Percentiles rank a stretch among this genome's conserved stretches.
Evolutionary conservation across 2,113 vertebrate genomes (phyloP).

Genomic region (Lipophrys pholis): DNA sequence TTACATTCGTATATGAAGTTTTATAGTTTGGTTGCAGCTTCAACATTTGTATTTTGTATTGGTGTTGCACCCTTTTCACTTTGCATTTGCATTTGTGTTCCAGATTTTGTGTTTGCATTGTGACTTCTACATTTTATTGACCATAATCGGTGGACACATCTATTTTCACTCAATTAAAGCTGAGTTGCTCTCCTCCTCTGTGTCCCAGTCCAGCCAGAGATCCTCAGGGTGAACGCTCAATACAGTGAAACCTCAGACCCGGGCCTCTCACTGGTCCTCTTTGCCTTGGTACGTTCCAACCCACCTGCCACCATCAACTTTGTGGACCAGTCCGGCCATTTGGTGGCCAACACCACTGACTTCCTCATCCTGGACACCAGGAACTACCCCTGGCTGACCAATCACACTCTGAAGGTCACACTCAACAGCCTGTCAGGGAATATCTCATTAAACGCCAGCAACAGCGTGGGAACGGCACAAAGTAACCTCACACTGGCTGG

Average conservation of each 20-base stretch:
- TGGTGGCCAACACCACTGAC: constrained; percentile 85
- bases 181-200: constrained; percentile 7
- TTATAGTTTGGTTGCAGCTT: too few relatives aligned
- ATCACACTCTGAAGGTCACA: constrained; percentile 87
- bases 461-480: constrained; percentile 83
- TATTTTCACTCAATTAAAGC: background rate
- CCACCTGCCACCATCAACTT: constrained; percentile 88
- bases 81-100: too few relatives aligned
- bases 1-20: too few relatives aligned
- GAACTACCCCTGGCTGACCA: constrained; percentile 86
- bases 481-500: constrained; percentile 86
- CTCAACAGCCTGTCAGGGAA: constrained; percentile 82
- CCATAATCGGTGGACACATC: background rate
- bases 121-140: too few relatives aligned
- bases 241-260: constrained; percentile 82
- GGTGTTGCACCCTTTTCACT: too few relatives aligned
- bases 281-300: constrained; percentile 88
- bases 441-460: constrained; percentile 84
- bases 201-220: constrained; percentile 88
- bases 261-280: constrained; percentile 87
- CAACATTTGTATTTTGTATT: too few relatives aligned
- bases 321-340: constrained; percentile 84
- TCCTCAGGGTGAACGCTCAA: constrained; percentile 83
- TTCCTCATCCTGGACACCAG: constrained; percentile 86
- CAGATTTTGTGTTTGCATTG: too few relatives aligned